These are phyloP conservation scores for Caradrina clavipalpis DNA, from an alignment of 2,888 invertebrate species.

Conservation along the genomic window DNA sequence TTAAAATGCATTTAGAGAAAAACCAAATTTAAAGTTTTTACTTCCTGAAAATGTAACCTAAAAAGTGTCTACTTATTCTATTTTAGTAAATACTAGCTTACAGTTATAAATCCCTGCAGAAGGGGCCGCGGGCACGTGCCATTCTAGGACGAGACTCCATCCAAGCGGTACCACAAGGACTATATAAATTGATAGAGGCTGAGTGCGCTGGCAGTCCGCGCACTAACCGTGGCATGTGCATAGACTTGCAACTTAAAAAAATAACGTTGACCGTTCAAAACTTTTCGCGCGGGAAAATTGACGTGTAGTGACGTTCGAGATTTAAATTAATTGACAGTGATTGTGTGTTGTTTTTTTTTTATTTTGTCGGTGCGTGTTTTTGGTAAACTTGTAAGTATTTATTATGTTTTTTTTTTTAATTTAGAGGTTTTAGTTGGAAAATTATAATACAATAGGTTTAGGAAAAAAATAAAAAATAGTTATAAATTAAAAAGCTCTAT, in stretches of 20 bases:
- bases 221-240: constrained; percentile 69
- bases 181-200: constrained; percentile 78
- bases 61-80: not conserved
- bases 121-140: constrained; percentile 55
- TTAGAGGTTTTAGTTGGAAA: not conserved
- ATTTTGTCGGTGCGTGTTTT: constrained; percentile 31
- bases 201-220: constrained; percentile 75
- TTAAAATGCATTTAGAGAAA: constrained; percentile 22
- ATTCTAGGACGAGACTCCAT: constrained; percentile 66
- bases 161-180: constrained; percentile 73
- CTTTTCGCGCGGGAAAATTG: constrained; percentile 60
- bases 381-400: constrained; percentile 46
- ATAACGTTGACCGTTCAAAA: constrained; percentile 39
- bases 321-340: constrained; percentile 37
- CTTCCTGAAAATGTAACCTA: constrained; percentile 33
- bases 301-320: constrained; percentile 50
- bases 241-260: constrained; percentile 62
- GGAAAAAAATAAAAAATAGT: not conserved
- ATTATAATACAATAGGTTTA: not conserved
- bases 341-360: constrained; percentile 40
- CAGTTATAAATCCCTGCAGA: constrained; percentile 32
- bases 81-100: constrained; percentile 17
- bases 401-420: not conserved
- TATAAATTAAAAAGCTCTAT: not conserved
- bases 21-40: constrained; percentile 17